phyloP scores from a whole-genome alignment of 2,797 vertebrate species.

The Rousettus madagascariensis region DNA sequence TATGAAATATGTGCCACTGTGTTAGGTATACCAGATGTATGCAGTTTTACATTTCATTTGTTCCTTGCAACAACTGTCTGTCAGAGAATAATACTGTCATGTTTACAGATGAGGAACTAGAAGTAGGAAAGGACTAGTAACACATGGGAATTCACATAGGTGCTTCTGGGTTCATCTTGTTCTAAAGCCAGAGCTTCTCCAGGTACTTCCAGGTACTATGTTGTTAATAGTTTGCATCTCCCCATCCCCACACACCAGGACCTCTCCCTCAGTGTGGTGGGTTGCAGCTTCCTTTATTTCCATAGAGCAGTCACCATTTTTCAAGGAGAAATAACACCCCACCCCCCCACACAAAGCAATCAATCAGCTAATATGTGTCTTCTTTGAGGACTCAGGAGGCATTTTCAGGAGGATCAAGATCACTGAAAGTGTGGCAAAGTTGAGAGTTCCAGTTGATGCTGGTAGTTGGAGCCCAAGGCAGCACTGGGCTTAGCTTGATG shows the following conservation, averaged over 20 bases:
- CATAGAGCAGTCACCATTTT: neutral
- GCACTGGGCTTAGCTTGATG: neutral
- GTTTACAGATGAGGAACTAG: neutral
- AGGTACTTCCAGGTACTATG: neutral
- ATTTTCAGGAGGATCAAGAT: neutral
- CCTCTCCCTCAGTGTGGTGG: neutral
- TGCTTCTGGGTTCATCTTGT: neutral
- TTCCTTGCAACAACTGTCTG: neutral
- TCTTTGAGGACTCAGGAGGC: neutral
- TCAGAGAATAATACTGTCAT: neutral
- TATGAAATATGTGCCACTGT: accelerated
- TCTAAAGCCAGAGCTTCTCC: neutral
- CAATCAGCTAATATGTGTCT: neutral
- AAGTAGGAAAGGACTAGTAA: neutral
- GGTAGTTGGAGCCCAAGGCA: neutral
- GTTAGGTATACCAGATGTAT: neutral
- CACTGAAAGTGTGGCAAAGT: neutral
- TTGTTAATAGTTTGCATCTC: neutral
- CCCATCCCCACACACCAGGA: neutral
- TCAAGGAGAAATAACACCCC: neutral
- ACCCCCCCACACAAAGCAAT: accelerated
- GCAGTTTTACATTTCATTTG: neutral
- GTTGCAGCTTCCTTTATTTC: neutral
- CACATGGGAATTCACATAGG: neutral
- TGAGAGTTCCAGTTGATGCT: neutral